Evolutionary conservation across 2,113 vertebrate species (phyloP), one percentile per base, ranked within the genome.

Genomic region (Gorsachius goisagi): DNA sequence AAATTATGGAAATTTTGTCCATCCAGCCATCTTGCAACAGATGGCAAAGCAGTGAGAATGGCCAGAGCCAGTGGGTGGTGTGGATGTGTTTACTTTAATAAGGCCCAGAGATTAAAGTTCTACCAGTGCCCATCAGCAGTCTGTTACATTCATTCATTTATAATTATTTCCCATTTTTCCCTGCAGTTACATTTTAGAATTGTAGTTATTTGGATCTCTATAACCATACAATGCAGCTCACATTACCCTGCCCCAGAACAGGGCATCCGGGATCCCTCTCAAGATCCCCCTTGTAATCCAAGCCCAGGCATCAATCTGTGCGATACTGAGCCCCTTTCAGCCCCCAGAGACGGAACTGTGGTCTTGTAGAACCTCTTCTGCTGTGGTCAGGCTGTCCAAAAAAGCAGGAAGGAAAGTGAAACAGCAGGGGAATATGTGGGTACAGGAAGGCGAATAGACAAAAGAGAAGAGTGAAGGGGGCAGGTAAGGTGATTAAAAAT

Each of bases 11-110:
- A 88, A 90, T 93, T 23, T 71, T 75, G 74, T 55, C 94, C 82
- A 89, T 62, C 56, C 90, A 94, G 68, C 72, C 76, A 26, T 93
- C 92, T 76, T 78, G 64, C 67, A 94, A 35, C 96, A 96, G 97
- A 96, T 97, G 97, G 96, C 76, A 92, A 85, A 90, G 90, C 85
- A 90, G 69, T 58, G 78, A 85, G 92, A 93, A 53, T 75, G 83
- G 88, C 92, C 92, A 60, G 83, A 93, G 85, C 95, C 71, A 67
- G 79, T 92, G 88, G 92, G 94, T 88, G 90, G 92, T 2, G 0
- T 35, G 68, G 83, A 86, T 92, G 41, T 85, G 58, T 90, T 97
- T 83, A 63, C 69, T 95, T 68, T 86, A 64, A 78, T 75, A 85
- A 26, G 21, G 59, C 67, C 73, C 64, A 59, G 56, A 97, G 93